Conservation (phyloP, 2,113 vertebrate genomes). For the Brienomyrus brachyistius region DNA sequence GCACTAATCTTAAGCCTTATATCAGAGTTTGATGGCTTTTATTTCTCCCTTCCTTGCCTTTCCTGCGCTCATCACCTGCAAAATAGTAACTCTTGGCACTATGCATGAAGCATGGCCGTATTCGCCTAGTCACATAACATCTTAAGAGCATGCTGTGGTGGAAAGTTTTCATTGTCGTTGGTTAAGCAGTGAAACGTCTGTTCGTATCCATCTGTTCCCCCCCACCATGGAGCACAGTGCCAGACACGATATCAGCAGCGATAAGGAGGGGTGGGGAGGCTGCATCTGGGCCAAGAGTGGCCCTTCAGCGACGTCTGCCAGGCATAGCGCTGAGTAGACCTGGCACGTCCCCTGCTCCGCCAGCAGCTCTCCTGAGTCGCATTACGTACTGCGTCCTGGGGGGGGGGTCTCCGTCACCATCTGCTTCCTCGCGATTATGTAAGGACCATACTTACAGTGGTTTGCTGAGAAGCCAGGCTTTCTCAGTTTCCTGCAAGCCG, state of each 20-base stretch:
- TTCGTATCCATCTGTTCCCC: neutral
- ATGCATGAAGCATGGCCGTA: neutral
- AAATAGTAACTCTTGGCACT: neutral
- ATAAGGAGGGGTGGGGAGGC: neutral
- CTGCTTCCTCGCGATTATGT: constrained; percentile 23
- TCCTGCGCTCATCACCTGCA: neutral
- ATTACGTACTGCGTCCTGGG: constrained; percentile 14
- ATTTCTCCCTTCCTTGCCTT: neutral
- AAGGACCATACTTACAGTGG: constrained; percentile 29
- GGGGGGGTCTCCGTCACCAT: neutral
- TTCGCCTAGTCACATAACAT: neutral
- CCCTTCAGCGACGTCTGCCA: neutral
- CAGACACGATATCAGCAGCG: neutral
- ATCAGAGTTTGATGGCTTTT: neutral
- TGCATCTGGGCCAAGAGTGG: neutral
- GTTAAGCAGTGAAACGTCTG: neutral
- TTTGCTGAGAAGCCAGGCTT: constrained; percentile 19
- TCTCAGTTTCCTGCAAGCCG: neutral
- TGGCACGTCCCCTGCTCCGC: constrained; percentile 33
- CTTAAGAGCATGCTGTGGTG: neutral
- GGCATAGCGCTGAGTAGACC: constrained; percentile 8
- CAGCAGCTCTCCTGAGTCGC: constrained; percentile 32
- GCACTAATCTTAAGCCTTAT: neutral
- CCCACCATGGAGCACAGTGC: neutral
- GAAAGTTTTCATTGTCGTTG: neutral